A percentile compares a stretch with the other conserved stretches of the same genome.
Conservation (phyloP, 2,797 vertebrate genomes). For the Potorous gilbertii region DNA sequence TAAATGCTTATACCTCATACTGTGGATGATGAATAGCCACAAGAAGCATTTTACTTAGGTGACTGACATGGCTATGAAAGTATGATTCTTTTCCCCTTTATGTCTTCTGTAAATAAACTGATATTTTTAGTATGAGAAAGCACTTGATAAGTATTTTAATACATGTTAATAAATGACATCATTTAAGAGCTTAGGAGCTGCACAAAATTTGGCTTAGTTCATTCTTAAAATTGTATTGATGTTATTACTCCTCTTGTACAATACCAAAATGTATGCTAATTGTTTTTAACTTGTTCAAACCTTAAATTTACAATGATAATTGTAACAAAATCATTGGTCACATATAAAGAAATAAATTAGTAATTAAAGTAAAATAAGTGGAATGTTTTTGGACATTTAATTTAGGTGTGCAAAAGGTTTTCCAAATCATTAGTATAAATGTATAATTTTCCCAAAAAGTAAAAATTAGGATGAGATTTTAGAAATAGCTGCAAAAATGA, state of each 20-base stretch:
- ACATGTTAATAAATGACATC: background rate
- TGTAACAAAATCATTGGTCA: background rate
- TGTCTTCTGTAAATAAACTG: background rate
- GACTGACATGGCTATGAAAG: background rate
- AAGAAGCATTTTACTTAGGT: too few species aligned
- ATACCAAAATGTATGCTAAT: background rate
- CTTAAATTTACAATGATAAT: background rate
- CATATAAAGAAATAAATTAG: background rate
- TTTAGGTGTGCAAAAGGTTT: constrained; percentile 11
- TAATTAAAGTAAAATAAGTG: constrained; percentile 2
- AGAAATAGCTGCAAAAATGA: background rate
- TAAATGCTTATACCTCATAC: too few species aligned
- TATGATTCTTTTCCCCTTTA: background rate
- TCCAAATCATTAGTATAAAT: background rate
- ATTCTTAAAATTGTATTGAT: background rate
- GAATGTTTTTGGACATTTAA: background rate
- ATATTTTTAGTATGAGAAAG: background rate
- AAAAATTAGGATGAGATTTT: constrained; percentile 5
- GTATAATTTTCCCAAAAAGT: background rate
- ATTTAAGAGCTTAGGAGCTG: too few species aligned
- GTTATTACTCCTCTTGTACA: background rate
- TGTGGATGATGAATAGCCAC: too few species aligned
- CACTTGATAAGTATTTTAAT: background rate
- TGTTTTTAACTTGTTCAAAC: constrained; percentile 29
- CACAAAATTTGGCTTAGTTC: background rate